A percentile compares a stretch with the other conserved stretches of the same genome.
phyloP scores from a whole-genome alignment of 1,140 invertebrate species.

The Pseudomyrmex sp. region DNA sequence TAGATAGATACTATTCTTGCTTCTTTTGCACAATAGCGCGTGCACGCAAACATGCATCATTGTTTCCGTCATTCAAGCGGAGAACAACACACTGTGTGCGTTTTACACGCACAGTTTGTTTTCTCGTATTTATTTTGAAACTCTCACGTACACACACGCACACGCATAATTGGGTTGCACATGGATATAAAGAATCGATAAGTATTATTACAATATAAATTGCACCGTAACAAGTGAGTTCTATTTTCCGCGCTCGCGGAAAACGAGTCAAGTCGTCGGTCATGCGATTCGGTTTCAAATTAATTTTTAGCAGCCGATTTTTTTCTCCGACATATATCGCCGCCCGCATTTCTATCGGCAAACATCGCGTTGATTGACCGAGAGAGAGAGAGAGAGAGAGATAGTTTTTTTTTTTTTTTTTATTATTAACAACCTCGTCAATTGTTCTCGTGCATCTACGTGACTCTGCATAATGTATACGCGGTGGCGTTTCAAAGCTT shows the following conservation, averaged over 20 bases:
- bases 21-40: no score
- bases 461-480: slow-evolving; percentile 37
- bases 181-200: slow-evolving; percentile 15
- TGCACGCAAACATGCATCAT: not conserved
- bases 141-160: no score
- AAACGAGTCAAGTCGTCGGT: slow-evolving; percentile 32
- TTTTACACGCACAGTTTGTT: not conserved
- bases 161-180: not conserved
- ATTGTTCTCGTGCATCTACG: slow-evolving; percentile 31
- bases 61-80: slow-evolving; percentile 5
- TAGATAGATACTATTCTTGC: no score
- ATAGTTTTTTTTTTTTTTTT: slow-evolving; percentile 34
- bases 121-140: slow-evolving; percentile 2
- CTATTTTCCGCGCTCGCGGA: slow-evolving; percentile 7
- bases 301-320: slow-evolving; percentile 17
- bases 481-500: not conserved
- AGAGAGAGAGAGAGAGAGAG: slow-evolving; percentile 13
- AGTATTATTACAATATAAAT: slow-evolving; percentile 38
- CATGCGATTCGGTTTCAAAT: slow-evolving; percentile 20
- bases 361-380: slow-evolving; percentile 47
- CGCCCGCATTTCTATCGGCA: slow-evolving; percentile 40
- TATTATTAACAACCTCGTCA: slow-evolving; percentile 46
- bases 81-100: not conserved
- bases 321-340: slow-evolving; percentile 31
- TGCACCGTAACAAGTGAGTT: slow-evolving; percentile 6